A percentile compares a stretch with the other conserved stretches of the same genome.
These are phyloP conservation scores for Buceros bicornis DNA, from an alignment of 2,797 vertebrate species.

Conservation along the genomic window DNA sequence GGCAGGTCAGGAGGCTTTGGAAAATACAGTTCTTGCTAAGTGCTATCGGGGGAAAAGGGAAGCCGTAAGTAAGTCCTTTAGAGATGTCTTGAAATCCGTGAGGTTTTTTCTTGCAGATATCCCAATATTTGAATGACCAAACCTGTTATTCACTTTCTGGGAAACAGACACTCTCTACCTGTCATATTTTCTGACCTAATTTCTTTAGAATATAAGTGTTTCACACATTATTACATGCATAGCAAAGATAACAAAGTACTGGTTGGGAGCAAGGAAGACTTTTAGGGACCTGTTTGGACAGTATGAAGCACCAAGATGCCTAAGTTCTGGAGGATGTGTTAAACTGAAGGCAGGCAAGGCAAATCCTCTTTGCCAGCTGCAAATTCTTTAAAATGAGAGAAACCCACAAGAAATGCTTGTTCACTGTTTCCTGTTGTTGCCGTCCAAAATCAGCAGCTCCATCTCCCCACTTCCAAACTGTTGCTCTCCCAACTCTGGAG, in stretches of 20 bases:
- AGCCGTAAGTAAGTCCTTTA: not conserved
- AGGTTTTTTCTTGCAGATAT: not conserved
- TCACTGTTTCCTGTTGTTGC: not conserved
- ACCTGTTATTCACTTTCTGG: not conserved
- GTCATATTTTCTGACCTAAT: not conserved
- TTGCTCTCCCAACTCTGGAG: not conserved
- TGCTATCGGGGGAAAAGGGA: not conserved
- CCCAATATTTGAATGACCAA: not conserved
- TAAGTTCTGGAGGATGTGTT: not conserved
- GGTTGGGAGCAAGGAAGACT: not conserved
- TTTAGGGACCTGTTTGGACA: not conserved
- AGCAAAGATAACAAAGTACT: not conserved
- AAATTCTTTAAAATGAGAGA: not conserved
- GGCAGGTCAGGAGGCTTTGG: not conserved
- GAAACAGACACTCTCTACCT: not conserved
- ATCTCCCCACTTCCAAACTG: not conserved
- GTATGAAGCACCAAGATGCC: accelerated
- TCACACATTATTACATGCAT: not conserved
- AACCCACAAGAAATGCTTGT: not conserved
- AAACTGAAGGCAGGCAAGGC: not conserved
- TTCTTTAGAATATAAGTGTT: not conserved
- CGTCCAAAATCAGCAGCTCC: not conserved
- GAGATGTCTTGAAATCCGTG: not conserved
- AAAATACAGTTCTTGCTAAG: not conserved
- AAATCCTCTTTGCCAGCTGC: not conserved